Evolutionary conservation across 2,888 invertebrate species (phyloP).

Genomic region (Pterobdella sp.): DNA sequence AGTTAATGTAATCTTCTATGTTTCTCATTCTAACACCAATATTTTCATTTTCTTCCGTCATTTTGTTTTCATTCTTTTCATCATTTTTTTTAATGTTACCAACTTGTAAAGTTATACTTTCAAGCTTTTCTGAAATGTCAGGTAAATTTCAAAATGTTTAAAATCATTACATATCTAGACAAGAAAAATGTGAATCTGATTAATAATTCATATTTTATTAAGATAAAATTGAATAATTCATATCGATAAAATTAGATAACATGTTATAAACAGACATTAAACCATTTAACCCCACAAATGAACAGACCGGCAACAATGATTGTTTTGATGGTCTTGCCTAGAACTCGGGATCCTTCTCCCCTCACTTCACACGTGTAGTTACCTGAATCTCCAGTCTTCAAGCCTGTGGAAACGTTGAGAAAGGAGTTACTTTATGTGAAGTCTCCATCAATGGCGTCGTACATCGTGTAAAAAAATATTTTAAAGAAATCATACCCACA

Average conservation of each 20-base stretch:
- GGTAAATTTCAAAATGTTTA: neutral
- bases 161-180: too few relatives aligned
- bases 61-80: neutral
- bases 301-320: neutral
- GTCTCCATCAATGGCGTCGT: too few relatives aligned
- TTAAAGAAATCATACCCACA: too few relatives aligned
- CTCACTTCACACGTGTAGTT: conserved; percentile 2
- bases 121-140: neutral
- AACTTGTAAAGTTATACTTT: neutral
- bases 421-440: too few relatives aligned
- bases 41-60: neutral
- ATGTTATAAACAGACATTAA: too few relatives aligned
- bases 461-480: too few relatives aligned
- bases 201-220: too few relatives aligned
- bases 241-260: too few relatives aligned
- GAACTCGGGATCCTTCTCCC: neutral
- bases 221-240: too few relatives aligned
- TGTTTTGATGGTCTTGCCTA: neutral
- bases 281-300: too few relatives aligned
- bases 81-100: neutral
- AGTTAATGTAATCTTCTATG: neutral
- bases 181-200: too few relatives aligned
- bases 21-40: neutral
- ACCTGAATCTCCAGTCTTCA: neutral
- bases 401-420: too few relatives aligned